Evolutionary conservation across 2,888 invertebrate species (phyloP).

Genomic region (Steinernema hermaphroditum): DNA sequence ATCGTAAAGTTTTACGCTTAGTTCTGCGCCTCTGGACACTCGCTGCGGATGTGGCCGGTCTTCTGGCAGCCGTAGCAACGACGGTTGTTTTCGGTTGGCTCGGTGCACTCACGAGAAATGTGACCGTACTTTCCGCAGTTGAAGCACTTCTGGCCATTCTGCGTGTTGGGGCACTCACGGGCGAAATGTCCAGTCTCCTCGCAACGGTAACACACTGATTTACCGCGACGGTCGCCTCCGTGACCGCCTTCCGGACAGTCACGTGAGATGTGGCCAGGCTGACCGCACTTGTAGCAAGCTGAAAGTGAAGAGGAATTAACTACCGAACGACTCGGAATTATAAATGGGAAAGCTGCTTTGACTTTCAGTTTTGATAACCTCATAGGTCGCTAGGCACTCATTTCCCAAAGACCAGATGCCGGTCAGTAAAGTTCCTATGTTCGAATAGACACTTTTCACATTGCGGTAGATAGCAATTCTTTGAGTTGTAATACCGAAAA

Average conservation of each 20-base stretch:
- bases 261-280: slow-evolving; percentile 39
- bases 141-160: slow-evolving; percentile 36
- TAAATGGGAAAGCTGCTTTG: too few species aligned
- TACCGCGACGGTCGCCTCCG: slow-evolving; percentile 37
- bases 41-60: slow-evolving; percentile 82
- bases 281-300: slow-evolving; percentile 34
- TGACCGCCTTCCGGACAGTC: slow-evolving; percentile 62
- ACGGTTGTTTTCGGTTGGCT: slow-evolving; percentile 66
- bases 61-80: slow-evolving; percentile 93
- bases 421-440: too few species aligned
- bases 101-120: slow-evolving; percentile 42
- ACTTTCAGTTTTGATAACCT: too few species aligned
- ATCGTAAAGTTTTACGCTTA: neutral
- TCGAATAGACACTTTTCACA: too few species aligned
- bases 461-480: too few species aligned
- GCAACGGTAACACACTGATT: slow-evolving; percentile 53
- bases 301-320: neutral
- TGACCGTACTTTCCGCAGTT: slow-evolving; percentile 40
- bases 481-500: too few species aligned
- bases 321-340: too few species aligned
- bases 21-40: slow-evolving; percentile 68
- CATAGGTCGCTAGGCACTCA: too few species aligned
- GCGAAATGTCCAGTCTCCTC: slow-evolving; percentile 61
- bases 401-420: too few species aligned
- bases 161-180: slow-evolving; percentile 56